A percentile compares a stretch with the other conserved stretches of the same genome.
Evolutionary conservation across 2,797 vertebrate species (phyloP).

Genomic region (Carcharodon carcharias): DNA sequence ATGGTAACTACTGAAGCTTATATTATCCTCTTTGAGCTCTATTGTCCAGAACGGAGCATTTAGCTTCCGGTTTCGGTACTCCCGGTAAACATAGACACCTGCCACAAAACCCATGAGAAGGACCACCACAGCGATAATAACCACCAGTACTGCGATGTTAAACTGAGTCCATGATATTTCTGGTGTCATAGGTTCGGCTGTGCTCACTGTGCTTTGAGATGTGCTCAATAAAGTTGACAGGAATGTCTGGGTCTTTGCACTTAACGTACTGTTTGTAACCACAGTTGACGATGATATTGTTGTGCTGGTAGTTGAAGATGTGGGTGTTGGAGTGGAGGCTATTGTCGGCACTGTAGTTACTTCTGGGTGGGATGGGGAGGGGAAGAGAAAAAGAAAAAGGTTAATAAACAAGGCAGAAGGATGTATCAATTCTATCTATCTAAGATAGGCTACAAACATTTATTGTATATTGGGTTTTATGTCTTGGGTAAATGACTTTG

Average conservation of each 20-base stretch:
- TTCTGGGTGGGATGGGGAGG: not conserved
- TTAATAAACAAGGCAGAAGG: not conserved
- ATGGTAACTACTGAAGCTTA: constrained; percentile 98
- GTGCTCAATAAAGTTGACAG: constrained; percentile 60
- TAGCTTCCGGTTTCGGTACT: constrained; percentile 93
- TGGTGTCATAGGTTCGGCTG: constrained; percentile 72
- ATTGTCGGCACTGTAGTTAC: not conserved
- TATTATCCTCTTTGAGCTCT: constrained; percentile 96
- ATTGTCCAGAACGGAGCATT: constrained; percentile 99
- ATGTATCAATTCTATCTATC: not conserved
- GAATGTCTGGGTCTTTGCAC: constrained; percentile 51
- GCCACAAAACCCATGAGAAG: constrained; percentile 89
- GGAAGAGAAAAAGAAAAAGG: not conserved
- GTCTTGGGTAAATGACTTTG: no score
- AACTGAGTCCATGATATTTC: constrained; percentile 97
- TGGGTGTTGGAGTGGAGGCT: constrained; percentile 37
- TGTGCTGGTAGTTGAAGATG: constrained; percentile 51
- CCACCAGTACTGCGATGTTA: constrained; percentile 89
- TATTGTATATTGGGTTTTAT: not conserved
- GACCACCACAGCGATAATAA: constrained; percentile 90
- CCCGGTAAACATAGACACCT: constrained; percentile 85
- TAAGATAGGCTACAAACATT: not conserved
- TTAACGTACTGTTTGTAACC: constrained; percentile 54
- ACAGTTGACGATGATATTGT: constrained; percentile 49
- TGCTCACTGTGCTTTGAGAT: constrained; percentile 60